phyloP scores from a whole-genome alignment of 2,113 vertebrate species.

The Platysternon megacephalum region DNA sequence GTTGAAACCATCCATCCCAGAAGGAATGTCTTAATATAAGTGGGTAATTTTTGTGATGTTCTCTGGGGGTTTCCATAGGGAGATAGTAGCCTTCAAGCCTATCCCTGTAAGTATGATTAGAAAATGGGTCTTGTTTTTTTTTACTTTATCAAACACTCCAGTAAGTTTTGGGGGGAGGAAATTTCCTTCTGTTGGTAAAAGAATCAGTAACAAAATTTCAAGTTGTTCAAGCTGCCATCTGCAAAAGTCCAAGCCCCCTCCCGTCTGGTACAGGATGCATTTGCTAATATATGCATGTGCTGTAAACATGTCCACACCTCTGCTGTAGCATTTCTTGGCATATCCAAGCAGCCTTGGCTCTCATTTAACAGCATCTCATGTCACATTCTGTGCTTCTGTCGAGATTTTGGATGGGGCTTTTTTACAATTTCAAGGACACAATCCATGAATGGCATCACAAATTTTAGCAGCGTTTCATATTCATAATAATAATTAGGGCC shows the following conservation, averaged over 20 bases:
- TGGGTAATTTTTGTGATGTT: neutral
- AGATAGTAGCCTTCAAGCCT: neutral
- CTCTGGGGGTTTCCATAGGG: conserved; percentile 20
- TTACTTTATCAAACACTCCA: neutral
- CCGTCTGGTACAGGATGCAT: rapidly evolving
- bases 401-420: neutral
- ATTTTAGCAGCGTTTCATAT: conserved; percentile 43
- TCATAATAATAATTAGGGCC: conserved; percentile 45
- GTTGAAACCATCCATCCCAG: neutral
- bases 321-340: conserved; percentile 34
- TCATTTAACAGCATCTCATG: conserved; percentile 12
- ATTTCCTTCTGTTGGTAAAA: neutral
- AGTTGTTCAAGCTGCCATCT: neutral
- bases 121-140: neutral
- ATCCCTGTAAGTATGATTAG: neutral
- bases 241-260: neutral
- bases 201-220: neutral
- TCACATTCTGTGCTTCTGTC: neutral
- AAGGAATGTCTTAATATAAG: neutral
- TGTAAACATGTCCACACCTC: neutral
- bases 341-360: neutral
- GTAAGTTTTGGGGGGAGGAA: rapidly evolving
- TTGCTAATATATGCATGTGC: neutral
- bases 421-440: neutral
- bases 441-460: neutral